Percentiles rank a stretch among this genome's conserved stretches.
These are phyloP conservation scores for Phalangium opilio DNA, from an alignment of 2,888 invertebrate genomes.

Conservation along the genomic window DNA sequence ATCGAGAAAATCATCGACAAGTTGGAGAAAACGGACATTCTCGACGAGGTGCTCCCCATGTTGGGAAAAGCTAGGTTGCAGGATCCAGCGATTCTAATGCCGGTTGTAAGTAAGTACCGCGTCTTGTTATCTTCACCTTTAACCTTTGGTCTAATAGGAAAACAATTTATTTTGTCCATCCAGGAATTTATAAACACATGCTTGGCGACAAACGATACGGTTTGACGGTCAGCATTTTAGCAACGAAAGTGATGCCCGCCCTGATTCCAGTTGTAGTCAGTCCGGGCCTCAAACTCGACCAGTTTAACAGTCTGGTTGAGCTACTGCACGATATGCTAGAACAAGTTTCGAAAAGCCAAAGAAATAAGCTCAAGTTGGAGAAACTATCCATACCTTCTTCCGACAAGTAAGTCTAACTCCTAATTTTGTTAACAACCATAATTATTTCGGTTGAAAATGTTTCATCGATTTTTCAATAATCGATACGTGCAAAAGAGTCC, in stretches of 20 bases:
- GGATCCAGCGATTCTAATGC: slow-evolving; percentile 73
- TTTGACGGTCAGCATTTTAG: slow-evolving; percentile 75
- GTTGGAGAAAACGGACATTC: slow-evolving; percentile 69
- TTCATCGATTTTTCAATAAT: too few species aligned
- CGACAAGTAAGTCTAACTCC: slow-evolving; percentile 24
- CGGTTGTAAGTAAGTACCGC: slow-evolving; percentile 75
- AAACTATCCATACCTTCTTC: slow-evolving; percentile 44
- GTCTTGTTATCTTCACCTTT: too few species aligned
- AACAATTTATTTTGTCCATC: background rate
- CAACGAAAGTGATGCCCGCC: slow-evolving; percentile 81
- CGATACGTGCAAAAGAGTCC: too few species aligned
- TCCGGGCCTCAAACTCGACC: slow-evolving; percentile 63
- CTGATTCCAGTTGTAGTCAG: slow-evolving; percentile 84
- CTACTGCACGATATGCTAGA: slow-evolving; percentile 78
- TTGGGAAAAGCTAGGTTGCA: slow-evolving; percentile 67
- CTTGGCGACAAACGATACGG: slow-evolving; percentile 79
- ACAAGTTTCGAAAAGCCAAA: slow-evolving; percentile 49
- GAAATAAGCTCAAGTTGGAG: slow-evolving; percentile 74
- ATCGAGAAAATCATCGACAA: slow-evolving; percentile 61
- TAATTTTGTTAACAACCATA: too few species aligned
- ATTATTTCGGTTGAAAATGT: too few species aligned
- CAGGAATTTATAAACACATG: slow-evolving; percentile 82
- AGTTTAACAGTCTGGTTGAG: slow-evolving; percentile 48
- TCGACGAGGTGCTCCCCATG: slow-evolving; percentile 78
- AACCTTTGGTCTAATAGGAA: background rate